A percentile compares a stretch with the other conserved stretches of the same genome.
Conservation (phyloP, 2,888 invertebrate genomes). For the Cryptops parisi region DNA sequence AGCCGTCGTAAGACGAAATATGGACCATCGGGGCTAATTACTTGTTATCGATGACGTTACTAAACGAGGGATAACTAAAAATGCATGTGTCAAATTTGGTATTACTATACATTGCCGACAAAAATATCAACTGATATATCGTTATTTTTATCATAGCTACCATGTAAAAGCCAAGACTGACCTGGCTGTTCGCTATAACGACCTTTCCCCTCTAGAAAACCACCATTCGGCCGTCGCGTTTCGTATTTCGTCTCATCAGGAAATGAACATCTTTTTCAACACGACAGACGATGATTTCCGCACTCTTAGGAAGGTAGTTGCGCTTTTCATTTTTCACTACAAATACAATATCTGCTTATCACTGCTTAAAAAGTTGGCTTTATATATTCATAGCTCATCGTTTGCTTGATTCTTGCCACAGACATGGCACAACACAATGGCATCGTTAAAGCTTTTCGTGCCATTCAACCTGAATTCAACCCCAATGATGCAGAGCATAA, state of each 20-base stretch:
- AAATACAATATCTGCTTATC: too few species aligned
- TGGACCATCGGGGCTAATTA: conserved; percentile 39
- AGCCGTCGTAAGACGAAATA: conserved; percentile 71
- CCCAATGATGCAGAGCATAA: not conserved
- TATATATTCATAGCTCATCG: conserved; percentile 26
- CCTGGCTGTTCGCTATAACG: conserved; percentile 66
- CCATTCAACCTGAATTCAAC: not conserved
- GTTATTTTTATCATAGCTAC: too few species aligned
- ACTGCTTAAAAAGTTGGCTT: too few species aligned
- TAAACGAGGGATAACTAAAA: too few species aligned
- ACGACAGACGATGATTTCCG: conserved; percentile 36
- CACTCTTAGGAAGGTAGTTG: conserved; percentile 18
- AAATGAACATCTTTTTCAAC: conserved; percentile 62
- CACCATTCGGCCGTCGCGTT: conserved; percentile 76
- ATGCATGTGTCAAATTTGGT: too few species aligned
- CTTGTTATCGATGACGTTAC: too few species aligned
- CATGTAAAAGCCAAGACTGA: conserved; percentile 68
- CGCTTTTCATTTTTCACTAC: not conserved
- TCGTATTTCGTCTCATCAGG: conserved; percentile 58
- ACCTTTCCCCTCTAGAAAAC: conserved; percentile 71
- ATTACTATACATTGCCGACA: too few species aligned
- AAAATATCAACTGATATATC: too few species aligned
- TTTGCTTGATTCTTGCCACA: conserved; percentile 32
- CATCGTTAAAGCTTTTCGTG: not conserved
- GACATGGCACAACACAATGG: conserved; percentile 31